phyloP scores from a whole-genome alignment of 2,113 vertebrate genomes.

The Anser brachyrhynchus region DNA sequence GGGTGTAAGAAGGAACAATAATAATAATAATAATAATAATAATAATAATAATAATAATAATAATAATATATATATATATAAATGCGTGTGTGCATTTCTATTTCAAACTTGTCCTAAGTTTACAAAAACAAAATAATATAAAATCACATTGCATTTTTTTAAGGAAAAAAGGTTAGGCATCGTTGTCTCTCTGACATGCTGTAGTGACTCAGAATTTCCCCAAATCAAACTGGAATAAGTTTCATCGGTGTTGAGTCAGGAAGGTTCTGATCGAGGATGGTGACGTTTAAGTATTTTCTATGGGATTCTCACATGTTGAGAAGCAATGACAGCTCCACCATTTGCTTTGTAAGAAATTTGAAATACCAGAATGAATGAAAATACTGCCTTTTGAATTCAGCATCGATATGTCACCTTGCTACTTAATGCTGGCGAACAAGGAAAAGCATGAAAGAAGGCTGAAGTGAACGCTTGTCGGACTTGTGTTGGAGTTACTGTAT shows the following conservation, averaged over 20 bases:
- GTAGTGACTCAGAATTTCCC: background rate
- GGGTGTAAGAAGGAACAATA: background rate
- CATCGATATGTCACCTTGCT: background rate
- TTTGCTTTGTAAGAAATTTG: background rate
- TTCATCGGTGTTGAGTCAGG: background rate
- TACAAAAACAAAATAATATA: background rate
- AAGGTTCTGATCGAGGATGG: background rate
- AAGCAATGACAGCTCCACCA: background rate
- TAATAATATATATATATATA: background rate
- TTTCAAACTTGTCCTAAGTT: background rate
- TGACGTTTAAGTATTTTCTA: constrained; percentile 5
- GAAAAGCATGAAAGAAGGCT: background rate
- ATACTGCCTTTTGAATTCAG: background rate
- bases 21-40: background rate
- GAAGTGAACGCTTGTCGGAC: background rate
- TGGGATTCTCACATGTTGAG: background rate
- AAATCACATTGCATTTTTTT: background rate
- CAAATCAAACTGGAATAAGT: background rate
- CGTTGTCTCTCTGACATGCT: background rate
- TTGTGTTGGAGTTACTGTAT: background rate
- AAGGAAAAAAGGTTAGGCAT: background rate
- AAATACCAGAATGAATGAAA: background rate
- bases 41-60: background rate
- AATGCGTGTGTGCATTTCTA: background rate
- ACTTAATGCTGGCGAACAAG: background rate